Percentiles rank a stretch among this genome's conserved stretches.
Conservation (phyloP, 2,888 invertebrate genomes). For the Melipona bicolor region DNA sequence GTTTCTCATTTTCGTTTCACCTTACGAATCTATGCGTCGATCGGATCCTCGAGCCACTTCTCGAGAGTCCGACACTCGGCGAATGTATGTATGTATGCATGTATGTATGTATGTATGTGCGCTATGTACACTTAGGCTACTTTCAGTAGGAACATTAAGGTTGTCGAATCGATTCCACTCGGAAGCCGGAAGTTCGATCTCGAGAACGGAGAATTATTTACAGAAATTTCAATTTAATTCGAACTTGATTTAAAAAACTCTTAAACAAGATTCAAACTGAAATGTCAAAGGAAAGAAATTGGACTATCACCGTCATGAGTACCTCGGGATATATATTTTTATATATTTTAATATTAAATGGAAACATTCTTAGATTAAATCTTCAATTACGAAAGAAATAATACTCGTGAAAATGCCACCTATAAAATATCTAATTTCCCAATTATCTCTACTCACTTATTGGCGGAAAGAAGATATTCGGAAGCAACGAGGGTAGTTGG, state of each 20-base stretch:
- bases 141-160: constrained; percentile 73
- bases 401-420: background rate
- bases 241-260: no score
- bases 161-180: constrained; percentile 68
- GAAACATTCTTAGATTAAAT: background rate
- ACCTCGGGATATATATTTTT: no score
- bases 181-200: constrained; percentile 44
- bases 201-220: constrained; percentile 30
- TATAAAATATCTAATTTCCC: background rate
- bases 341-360: background rate
- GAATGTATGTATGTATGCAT: constrained; percentile 20
- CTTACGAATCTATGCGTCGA: constrained; percentile 24
- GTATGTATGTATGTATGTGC: constrained; percentile 36
- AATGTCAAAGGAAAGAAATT: no score
- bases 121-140: constrained; percentile 73
- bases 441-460: background rate
- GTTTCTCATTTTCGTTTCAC: background rate
- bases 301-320: no score
- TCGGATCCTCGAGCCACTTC: constrained; percentile 32
- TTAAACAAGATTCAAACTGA: no score
- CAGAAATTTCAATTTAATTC: no score
- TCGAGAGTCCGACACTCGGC: constrained; percentile 37
- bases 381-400: background rate
- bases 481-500: background rate
- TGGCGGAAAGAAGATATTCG: background rate